Percentiles rank a stretch among this genome's conserved stretches.
phyloP scores from a whole-genome alignment of 1,140 invertebrate species.

The Spodoptera frugiperda region DNA sequence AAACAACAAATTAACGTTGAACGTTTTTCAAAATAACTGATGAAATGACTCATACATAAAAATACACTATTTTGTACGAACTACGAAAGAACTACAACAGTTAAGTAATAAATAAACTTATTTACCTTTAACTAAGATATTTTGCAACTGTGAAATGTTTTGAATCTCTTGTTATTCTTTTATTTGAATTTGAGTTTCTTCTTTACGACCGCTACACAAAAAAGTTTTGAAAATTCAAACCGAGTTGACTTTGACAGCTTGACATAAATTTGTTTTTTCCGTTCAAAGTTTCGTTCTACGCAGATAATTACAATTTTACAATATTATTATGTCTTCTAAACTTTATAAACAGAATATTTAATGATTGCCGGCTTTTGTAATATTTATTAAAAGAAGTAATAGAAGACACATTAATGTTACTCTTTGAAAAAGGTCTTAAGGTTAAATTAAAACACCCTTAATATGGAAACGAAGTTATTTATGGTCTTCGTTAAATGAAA shows the following conservation, averaged over 20 bases:
- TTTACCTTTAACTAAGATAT: not conserved
- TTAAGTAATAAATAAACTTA: not conserved
- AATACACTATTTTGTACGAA: not conserved
- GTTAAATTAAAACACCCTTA: too few species aligned
- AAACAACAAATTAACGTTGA: not conserved
- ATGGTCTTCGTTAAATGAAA: too few species aligned
- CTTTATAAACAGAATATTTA: too few species aligned
- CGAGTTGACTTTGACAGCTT: slow-evolving; percentile 13
- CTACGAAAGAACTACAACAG: not conserved
- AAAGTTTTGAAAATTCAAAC: slow-evolving; percentile 16
- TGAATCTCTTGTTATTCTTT: not conserved
- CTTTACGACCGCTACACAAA: not conserved
- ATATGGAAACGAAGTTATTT: too few species aligned
- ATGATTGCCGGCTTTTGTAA: too few species aligned
- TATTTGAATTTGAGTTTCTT: not conserved
- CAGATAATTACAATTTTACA: not conserved
- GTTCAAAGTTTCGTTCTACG: not conserved
- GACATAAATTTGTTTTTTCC: not conserved
- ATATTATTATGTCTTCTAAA: too few species aligned
- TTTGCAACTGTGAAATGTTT: not conserved
- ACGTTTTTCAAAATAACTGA: slow-evolving; percentile 19
- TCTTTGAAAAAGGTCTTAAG: too few species aligned
- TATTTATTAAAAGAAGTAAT: too few species aligned
- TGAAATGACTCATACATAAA: slow-evolving; percentile 12
- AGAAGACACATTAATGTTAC: too few species aligned